Percentiles rank a stretch among this genome's conserved stretches.
Conservation (phyloP, 2,797 vertebrate genomes). For the Ispidina lecontei region DNA sequence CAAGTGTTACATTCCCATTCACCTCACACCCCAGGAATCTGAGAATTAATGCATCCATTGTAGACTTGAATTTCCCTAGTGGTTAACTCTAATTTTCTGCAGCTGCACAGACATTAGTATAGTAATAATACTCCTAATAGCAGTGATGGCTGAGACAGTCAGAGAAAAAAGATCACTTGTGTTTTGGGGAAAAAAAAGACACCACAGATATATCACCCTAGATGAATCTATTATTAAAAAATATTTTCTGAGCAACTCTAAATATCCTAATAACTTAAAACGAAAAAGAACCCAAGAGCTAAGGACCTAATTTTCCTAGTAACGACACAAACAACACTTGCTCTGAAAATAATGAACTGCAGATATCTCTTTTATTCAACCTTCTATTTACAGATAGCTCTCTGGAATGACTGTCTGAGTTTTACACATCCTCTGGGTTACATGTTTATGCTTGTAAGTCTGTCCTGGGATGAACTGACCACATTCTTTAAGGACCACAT, state of each 20-base stretch:
- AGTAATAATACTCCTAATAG: slow-evolving; percentile 55
- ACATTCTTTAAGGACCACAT: background rate
- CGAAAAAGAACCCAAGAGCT: fast-evolving
- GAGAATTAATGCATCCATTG: slow-evolving; percentile 42
- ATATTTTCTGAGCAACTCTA: background rate
- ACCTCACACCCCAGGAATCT: slow-evolving; percentile 18
- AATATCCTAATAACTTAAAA: background rate
- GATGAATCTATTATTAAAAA: background rate
- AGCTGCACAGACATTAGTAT: slow-evolving; percentile 58
- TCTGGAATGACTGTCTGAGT: background rate
- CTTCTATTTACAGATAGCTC: background rate
- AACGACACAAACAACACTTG: background rate
- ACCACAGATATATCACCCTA: background rate
- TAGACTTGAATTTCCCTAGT: slow-evolving; percentile 47
- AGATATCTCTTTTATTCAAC: background rate
- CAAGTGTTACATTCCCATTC: slow-evolving; percentile 4
- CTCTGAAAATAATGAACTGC: slow-evolving; percentile 12
- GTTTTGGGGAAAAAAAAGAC: background rate
- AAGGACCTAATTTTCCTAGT: background rate
- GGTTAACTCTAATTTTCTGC: slow-evolving; percentile 68
- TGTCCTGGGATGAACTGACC: background rate
- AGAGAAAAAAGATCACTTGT: slow-evolving; percentile 36
- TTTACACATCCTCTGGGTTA: background rate
- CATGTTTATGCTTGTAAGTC: background rate
- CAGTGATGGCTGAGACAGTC: slow-evolving; percentile 15